Evolutionary conservation across 2,888 invertebrate genomes (phyloP).

Genomic region (Coleophora flavipennella): DNA sequence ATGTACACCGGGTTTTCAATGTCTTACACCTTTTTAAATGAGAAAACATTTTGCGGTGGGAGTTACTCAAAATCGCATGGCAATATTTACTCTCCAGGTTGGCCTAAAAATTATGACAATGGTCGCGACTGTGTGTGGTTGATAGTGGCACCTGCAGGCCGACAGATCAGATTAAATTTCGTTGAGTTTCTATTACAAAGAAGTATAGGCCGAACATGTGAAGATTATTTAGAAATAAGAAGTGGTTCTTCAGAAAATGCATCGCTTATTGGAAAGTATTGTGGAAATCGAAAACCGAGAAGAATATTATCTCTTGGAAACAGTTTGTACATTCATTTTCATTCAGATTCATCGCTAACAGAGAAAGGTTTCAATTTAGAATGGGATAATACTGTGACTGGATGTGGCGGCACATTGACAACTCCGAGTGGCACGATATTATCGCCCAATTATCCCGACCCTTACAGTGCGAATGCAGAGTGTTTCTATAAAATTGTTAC

Average conservation of each 20-base stretch:
- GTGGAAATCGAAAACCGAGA: constrained; percentile 77
- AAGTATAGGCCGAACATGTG: constrained; percentile 40
- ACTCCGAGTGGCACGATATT: constrained; percentile 80
- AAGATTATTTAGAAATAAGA: constrained; percentile 69
- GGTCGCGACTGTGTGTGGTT: constrained; percentile 86
- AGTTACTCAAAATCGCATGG: constrained; percentile 78
- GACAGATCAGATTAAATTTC: constrained; percentile 80
- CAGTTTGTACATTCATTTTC: constrained; percentile 81
- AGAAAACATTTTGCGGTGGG: constrained; percentile 78
- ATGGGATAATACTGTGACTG: constrained; percentile 64
- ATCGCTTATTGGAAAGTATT: constrained; percentile 85
- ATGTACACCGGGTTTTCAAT: constrained; percentile 80
- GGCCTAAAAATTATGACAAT: constrained; percentile 80
- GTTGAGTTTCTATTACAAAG: constrained; percentile 73
- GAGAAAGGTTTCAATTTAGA: constrained; percentile 78
- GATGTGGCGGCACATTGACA: constrained; percentile 86
- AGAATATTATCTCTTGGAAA: constrained; percentile 83
- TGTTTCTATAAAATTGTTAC: constrained; percentile 87
- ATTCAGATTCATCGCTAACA: constrained; percentile 77
- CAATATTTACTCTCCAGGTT: constrained; percentile 82
- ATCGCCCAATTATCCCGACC: constrained; percentile 89
- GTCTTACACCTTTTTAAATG: constrained; percentile 72
- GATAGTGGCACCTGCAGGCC: constrained; percentile 78
- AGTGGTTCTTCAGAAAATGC: constrained; percentile 83
- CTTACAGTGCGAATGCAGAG: constrained; percentile 79